Evolutionary conservation across 2,888 invertebrate genomes (phyloP).

Genomic region (Phortica okadai): DNA sequence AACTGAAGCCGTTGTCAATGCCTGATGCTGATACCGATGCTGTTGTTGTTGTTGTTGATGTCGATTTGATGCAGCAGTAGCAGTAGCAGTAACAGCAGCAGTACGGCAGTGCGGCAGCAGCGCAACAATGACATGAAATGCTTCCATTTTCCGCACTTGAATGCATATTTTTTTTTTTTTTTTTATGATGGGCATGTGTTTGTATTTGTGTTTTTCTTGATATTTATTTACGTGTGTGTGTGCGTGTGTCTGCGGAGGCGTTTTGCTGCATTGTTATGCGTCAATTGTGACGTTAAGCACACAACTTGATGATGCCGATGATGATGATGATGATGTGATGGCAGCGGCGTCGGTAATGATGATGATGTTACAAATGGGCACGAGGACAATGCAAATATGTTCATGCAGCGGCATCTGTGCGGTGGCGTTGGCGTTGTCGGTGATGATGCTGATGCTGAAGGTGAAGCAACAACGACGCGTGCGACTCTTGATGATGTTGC

Average conservation of each 20-base stretch:
- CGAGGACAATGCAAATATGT: constrained; percentile 20
- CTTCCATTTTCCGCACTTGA: constrained; percentile 50
- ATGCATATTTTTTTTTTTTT: constrained; percentile 48
- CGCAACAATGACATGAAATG: background rate
- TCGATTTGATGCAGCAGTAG: constrained; percentile 12
- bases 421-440: background rate
- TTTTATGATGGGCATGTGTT: background rate
- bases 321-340: constrained; percentile 51
- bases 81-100: background rate
- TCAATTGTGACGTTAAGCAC: constrained; percentile 70
- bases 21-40: constrained; percentile 4
- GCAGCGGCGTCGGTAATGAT: background rate
- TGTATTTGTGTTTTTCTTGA: constrained; percentile 19
- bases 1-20: constrained; percentile 14
- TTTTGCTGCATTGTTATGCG: constrained; percentile 62
- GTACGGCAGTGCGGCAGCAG: background rate
- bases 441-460: background rate
- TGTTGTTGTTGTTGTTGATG: background rate
- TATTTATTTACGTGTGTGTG: constrained; percentile 3
- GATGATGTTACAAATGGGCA: constrained; percentile 21
- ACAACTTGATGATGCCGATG: constrained; percentile 71
- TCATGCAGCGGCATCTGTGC: background rate
- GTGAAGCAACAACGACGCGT: background rate
- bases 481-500: constrained; percentile 28
- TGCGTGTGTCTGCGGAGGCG: constrained; percentile 35